These are phyloP conservation scores for Leguminivora glycinivorella DNA, from an alignment of 1,140 invertebrate genomes.

Conservation along the genomic window DNA sequence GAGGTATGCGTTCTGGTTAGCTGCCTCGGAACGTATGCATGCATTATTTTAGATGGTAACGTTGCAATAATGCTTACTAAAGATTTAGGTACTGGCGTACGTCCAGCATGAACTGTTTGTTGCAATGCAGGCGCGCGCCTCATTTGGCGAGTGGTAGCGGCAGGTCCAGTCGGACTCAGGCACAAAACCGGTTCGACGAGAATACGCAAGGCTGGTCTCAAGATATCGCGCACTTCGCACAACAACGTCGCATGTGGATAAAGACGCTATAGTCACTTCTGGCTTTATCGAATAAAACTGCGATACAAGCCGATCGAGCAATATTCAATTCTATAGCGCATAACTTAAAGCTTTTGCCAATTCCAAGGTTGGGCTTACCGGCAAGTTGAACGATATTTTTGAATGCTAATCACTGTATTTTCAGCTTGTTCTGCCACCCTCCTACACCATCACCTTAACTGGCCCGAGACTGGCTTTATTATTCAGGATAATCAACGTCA, in stretches of 20 bases:
- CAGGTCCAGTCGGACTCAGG: conserved; percentile 70
- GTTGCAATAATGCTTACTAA: background rate
- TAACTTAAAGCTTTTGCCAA: conserved; percentile 42
- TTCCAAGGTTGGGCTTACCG: conserved; percentile 47
- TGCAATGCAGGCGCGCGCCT: conserved; percentile 63
- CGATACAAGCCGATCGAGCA: conserved; percentile 40
- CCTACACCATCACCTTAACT: conserved; percentile 33
- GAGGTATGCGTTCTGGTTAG: background rate
- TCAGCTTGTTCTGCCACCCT: conserved; percentile 41
- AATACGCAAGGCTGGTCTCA: conserved; percentile 58
- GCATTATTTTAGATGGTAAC: conserved; percentile 33
- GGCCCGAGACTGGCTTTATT: conserved; percentile 9
- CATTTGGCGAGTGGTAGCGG: conserved; percentile 66
- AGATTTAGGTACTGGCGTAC: conserved; percentile 36
- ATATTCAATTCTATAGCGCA: conserved; percentile 50
- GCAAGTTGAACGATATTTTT: conserved; percentile 62
- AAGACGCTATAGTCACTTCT: background rate
- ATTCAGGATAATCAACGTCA: background rate
- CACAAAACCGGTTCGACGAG: conserved; percentile 72
- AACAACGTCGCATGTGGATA: conserved; percentile 7
- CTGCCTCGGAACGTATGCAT: background rate
- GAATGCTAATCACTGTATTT: conserved; percentile 61
- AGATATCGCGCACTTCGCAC: conserved; percentile 39
- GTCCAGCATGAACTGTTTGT: conserved; percentile 56
- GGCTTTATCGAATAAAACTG: conserved; percentile 44